A percentile compares a stretch with the other conserved stretches of the same genome.
These are phyloP conservation scores for Synergus gifuensis DNA, from an alignment of 2,888 invertebrate species.

Conservation along the genomic window DNA sequence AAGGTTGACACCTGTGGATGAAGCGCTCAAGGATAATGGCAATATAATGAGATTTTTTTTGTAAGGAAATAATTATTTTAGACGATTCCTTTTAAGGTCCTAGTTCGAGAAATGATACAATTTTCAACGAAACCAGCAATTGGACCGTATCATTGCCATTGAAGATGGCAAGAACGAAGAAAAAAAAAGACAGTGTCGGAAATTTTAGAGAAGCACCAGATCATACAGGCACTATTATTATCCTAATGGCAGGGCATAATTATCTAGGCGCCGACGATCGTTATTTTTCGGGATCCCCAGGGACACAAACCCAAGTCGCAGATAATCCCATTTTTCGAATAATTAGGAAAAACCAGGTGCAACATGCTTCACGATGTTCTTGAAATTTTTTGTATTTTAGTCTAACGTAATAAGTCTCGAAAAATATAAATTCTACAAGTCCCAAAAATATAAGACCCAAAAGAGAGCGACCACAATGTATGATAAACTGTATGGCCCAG, in stretches of 20 bases:
- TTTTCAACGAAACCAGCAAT: conserved; percentile 10
- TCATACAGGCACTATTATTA: neutral
- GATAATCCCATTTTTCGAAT: neutral
- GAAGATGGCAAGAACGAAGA: neutral
- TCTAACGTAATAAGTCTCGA: neutral
- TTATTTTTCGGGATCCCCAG: neutral
- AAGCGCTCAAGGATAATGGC: neutral
- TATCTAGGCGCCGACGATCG: neutral
- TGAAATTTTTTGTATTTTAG: neutral
- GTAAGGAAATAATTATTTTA: neutral
- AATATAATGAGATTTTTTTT: neutral
- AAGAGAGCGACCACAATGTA: no score
- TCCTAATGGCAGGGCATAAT: neutral
- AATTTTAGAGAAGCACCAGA: neutral
- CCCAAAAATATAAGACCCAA: neutral
- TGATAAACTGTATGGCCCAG: no score
- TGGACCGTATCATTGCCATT: neutral
- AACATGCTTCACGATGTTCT: neutral
- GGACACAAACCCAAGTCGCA: neutral
- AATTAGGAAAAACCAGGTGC: neutral
- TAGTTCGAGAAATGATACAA: neutral
- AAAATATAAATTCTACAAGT: neutral
- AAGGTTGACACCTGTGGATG: neutral
- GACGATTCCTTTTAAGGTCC: neutral
- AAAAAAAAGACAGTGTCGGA: neutral